Evolutionary conservation across 2,797 vertebrate genomes (phyloP), one percentile per base, ranked within the genome.

Genomic region (Falco novaeseelandiae): DNA sequence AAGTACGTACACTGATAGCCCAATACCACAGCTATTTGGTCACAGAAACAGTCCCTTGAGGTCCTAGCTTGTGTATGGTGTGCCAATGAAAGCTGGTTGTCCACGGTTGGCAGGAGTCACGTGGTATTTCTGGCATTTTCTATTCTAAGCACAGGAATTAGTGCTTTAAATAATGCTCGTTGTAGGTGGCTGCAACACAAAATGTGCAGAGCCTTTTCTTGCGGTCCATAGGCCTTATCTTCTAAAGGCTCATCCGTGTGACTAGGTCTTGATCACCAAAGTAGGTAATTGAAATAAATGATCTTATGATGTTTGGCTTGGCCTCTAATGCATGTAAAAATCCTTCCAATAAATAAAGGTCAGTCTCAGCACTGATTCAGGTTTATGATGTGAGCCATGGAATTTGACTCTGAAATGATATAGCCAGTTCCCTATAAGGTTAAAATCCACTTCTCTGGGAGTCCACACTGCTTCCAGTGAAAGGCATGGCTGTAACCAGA

Each of bases 141-240:
- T 96, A 97, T 96, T 96, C 63, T 89, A 85, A 94, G 93, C 48
- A 52, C 48, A 81, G 72, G 86, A 93, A 81, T 94, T 66, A 80
- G 49, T 44, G 38, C 78, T 87, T 91, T 86, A 95, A 96, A 91
- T 95, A 88, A 62, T 20, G 9, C 42, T 87, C n/a, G 22, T 8
- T 69, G 29, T 55, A 76, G 82, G 84, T 89, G 69, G 44, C n/a
- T 87, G 72, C 51, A 83, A 51, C 10, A 51, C 25, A 74, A 59
- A 90, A 54, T n/a, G 27, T 80, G 10, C 32, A 25, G 14, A 8
- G 38, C 62, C 22, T 25, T 72, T 16, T 81, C 69, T 27, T 44
- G 63, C 54, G 83, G 36, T 32, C 14, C 59, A 34, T 5, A 36
- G 59, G 4, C 16, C 32, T 77, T 54, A 32, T 52, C 48, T 32